Evolutionary conservation across 2,888 invertebrate species (phyloP), one percentile per base, ranked within the genome.

Genomic region (Nemapogon koenigi): DNA sequence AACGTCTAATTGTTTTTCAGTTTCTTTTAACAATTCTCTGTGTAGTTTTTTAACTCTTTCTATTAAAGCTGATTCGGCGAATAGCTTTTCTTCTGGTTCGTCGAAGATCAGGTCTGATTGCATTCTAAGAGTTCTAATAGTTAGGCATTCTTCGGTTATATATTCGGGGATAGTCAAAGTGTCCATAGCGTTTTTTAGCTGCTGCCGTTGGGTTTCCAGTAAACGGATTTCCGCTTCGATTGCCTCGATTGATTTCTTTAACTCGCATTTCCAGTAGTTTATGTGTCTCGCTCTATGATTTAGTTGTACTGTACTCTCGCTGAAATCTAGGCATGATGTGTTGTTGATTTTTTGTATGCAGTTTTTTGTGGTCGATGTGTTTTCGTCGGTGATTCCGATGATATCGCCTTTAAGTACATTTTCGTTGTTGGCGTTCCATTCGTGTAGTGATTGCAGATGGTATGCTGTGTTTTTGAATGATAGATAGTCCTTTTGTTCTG

Each of bases 71-170:
- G 86, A 64, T 57, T 91, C 91, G 43, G 86, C 87, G 16, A 87
- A 84, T 1, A 91, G 59, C 49, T 89, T 87, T 46, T 89, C 87
- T 63, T 91, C 90, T 0, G 89, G 86, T 37, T 82, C 81, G 51
- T 91, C 91, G 27, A 88, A 82, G 0, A 89, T 85, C 2, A 90
- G 61, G 59, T 91, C 91, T 0, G 86, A 82, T 49, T 90, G 89
- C 49, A 89, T 80, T 35, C 91, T 81, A 7, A 82, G 81, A 0
- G 84, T 72, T 47, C 91, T 76, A 17, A 87, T 59, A 37, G 86
- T 84, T 10, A 91, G 57, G 49, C 90, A 90, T 60, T 91, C 90
- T 6, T 85, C 85, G 1, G 83, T 85, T 48, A 76, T 66, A 35
- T 60, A 62, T 39, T 68, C 59, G 0, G 67, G 73, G 41, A 59